phyloP scores from a whole-genome alignment of 2,113 vertebrate species.

The Calidris pugnax region DNA sequence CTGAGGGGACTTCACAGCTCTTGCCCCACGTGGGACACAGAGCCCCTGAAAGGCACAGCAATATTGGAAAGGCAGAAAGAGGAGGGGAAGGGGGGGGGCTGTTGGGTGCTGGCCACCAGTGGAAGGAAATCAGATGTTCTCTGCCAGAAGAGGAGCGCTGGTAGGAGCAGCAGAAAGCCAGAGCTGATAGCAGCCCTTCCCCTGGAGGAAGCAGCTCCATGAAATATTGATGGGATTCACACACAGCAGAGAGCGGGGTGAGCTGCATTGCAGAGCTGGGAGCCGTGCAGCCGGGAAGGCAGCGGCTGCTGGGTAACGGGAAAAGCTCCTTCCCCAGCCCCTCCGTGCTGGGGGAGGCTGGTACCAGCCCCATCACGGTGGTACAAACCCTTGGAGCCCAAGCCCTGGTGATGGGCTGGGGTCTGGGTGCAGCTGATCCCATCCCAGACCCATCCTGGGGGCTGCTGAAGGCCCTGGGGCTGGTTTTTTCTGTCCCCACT shows the following conservation, averaged over 20 bases:
- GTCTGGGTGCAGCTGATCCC: not conserved
- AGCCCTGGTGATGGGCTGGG: not conserved
- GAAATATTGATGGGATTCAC: slow-evolving; percentile 70
- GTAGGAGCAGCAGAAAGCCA: slow-evolving; percentile 6
- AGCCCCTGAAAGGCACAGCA: not conserved
- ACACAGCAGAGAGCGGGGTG: not conserved
- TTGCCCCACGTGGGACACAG: accelerated
- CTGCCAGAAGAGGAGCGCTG: not conserved
- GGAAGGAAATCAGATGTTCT: not conserved
- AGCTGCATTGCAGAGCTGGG: slow-evolving; percentile 62
- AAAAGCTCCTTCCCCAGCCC: not conserved
- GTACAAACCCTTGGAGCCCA: not conserved
- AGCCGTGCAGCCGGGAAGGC: not conserved
- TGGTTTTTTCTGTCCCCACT: accelerated
- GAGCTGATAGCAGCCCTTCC: slow-evolving; percentile 39
- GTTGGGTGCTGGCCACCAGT: not conserved
- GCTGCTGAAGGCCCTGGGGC: not conserved
- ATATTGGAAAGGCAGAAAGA: accelerated
- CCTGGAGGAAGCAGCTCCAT: slow-evolving; percentile 65
- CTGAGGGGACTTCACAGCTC: not conserved
- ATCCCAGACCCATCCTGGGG: accelerated
- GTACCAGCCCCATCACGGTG: accelerated
- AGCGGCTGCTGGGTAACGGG: not conserved
- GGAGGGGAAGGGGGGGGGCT: not conserved
- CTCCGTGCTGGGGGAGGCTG: accelerated